A percentile compares a stretch with the other conserved stretches of the same genome.
phyloP scores from a whole-genome alignment of 64 coral and sea anemone species.

The Pocillopora damicornis region DNA sequence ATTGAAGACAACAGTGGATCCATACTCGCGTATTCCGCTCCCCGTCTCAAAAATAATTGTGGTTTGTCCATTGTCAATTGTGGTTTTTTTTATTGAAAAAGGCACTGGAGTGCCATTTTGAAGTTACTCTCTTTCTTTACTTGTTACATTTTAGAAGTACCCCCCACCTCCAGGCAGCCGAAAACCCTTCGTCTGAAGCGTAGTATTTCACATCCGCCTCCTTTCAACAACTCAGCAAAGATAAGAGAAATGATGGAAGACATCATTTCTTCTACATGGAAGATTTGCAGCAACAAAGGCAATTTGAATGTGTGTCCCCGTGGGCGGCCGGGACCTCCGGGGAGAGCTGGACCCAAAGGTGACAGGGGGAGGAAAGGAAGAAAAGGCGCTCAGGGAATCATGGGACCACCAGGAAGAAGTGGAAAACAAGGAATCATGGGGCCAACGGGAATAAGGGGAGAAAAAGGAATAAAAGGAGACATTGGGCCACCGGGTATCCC shows the following conservation, averaged over 20 bases:
- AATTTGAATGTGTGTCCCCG: background rate
- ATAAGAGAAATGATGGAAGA: background rate
- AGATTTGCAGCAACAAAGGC: background rate
- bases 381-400: slow-evolving; percentile 7
- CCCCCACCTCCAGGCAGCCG: background rate
- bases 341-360: background rate
- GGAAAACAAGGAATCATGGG: slow-evolving; percentile 39
- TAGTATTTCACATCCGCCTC: background rate
- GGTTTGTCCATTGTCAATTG: too few relatives aligned
- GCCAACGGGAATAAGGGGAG: slow-evolving; percentile 32
- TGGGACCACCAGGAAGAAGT: slow-evolving; percentile 14
- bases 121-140: too few relatives aligned
- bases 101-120: too few relatives aligned
- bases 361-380: background rate
- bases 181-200: background rate
- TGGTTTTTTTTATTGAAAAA: too few relatives aligned
- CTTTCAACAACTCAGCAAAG: background rate
- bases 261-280: background rate
- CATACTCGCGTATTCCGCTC: too few relatives aligned
- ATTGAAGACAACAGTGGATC: too few relatives aligned
- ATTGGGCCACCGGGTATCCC: slow-evolving; percentile 1
- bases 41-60: too few relatives aligned
- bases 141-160: too few relatives aligned
- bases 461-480: slow-evolving; percentile 25
- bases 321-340: background rate